These are phyloP conservation scores for Pseudopodoces humilis DNA, from an alignment of 2,113 vertebrate genomes.

Conservation along the genomic window DNA sequence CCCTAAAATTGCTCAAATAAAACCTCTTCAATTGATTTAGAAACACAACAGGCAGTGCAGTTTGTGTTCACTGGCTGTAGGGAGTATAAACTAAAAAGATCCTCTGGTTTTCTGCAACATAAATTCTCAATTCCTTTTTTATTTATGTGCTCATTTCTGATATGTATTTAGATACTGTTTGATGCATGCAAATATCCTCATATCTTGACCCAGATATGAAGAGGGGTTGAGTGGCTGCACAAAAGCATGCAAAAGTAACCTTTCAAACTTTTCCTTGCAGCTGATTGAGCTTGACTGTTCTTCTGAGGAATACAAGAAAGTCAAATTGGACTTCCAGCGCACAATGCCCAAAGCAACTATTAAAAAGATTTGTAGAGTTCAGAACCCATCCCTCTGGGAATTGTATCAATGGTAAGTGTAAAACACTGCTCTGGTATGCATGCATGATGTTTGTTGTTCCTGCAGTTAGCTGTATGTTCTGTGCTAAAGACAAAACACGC, in stretches of 20 bases:
- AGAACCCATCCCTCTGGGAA: conserved; percentile 85
- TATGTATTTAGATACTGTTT: background rate
- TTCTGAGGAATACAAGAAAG: conserved; percentile 70
- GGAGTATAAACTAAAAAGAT: background rate
- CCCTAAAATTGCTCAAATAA: background rate
- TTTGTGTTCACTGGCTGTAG: background rate
- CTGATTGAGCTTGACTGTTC: conserved; percentile 68
- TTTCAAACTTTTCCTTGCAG: conserved; percentile 61
- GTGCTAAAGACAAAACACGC: background rate
- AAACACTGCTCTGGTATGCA: background rate
- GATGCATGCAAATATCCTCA: background rate
- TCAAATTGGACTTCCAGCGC: conserved; percentile 72
- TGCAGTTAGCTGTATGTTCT: background rate
- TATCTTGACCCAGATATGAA: background rate
- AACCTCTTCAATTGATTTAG: background rate
- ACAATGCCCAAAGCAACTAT: conserved; percentile 77
- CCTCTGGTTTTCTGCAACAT: background rate
- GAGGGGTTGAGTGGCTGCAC: background rate
- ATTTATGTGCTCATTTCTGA: background rate
- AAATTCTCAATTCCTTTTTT: background rate
- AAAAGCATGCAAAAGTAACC: background rate
- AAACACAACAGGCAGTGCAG: background rate
- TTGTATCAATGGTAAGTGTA: conserved; percentile 83
- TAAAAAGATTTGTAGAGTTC: conserved; percentile 78
- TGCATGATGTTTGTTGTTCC: background rate